phyloP scores from a whole-genome alignment of 2,797 vertebrate genomes.

The Calcarius lapponicus region DNA sequence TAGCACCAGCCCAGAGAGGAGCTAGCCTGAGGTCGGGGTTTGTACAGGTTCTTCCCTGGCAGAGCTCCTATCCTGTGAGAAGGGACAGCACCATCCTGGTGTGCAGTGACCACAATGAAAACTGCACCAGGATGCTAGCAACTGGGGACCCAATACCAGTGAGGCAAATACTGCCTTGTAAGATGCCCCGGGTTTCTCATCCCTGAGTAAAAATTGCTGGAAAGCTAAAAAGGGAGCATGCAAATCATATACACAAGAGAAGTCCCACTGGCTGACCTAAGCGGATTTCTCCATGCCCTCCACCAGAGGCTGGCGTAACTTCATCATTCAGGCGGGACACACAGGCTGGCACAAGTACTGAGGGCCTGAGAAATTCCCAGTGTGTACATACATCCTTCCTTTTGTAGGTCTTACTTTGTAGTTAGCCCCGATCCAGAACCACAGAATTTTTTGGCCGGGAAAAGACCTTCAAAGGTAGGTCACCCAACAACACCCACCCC shows the following conservation, averaged over 20 bases:
- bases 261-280: not conserved
- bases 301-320: not conserved
- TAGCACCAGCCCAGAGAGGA: not conserved
- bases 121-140: not conserved
- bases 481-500: no score
- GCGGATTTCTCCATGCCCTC: not conserved
- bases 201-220: not conserved
- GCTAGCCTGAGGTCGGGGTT: fast-evolving
- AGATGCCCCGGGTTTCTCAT: not conserved
- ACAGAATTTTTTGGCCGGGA: not conserved
- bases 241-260: not conserved
- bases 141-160: fast-evolving
- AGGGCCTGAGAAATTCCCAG: not conserved
- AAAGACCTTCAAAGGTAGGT: not conserved
- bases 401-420: not conserved
- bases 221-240: not conserved
- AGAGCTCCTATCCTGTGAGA: not conserved
- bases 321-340: not conserved
- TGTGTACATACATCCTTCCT: not conserved
- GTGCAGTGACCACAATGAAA: not conserved
- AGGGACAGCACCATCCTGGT: not conserved
- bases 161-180: not conserved
- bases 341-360: not conserved
- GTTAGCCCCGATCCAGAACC: not conserved
- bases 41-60: not conserved